Conservation (phyloP, 2,888 invertebrate genomes). For the Diplolepis rosae region DNA sequence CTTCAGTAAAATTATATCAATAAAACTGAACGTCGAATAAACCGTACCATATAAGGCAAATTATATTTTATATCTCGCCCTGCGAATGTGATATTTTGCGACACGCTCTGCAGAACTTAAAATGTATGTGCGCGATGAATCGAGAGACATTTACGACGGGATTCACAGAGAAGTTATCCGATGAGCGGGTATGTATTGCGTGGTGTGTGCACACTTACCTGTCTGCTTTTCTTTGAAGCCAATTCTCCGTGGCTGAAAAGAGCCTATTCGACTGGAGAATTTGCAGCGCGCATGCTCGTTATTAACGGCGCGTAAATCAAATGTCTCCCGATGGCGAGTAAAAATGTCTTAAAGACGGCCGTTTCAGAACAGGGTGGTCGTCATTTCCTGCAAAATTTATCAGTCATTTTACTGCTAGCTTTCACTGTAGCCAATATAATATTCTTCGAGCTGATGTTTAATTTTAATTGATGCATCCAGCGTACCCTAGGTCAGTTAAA, state of each 20-base stretch:
- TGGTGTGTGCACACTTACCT: constrained; percentile 24
- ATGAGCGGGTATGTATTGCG: constrained; percentile 23
- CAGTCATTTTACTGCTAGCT: constrained; percentile 8
- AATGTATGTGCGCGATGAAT: constrained; percentile 15
- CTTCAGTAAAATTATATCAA: not conserved
- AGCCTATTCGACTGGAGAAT: constrained; percentile 32
- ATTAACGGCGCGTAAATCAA: constrained; percentile 50
- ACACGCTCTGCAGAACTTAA: not conserved
- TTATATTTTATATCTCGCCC: not conserved
- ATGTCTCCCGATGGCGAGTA: constrained; percentile 35
- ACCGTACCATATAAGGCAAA: not conserved
- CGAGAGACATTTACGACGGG: constrained; percentile 44
- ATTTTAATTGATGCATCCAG: constrained; percentile 2
- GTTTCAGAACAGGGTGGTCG: constrained; percentile 39
- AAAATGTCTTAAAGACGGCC: constrained; percentile 42
- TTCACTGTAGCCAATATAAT: constrained; percentile 6
- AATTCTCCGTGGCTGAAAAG: constrained; percentile 39
- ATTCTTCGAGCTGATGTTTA: constrained; percentile 6
- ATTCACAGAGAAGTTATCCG: constrained; percentile 39
- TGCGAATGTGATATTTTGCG: constrained; percentile 2
- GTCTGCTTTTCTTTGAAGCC: constrained; percentile 45
- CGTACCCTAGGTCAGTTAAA: not conserved
- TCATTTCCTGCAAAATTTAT: constrained; percentile 14
- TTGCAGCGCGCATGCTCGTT: constrained; percentile 41
- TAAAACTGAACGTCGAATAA: not conserved